phyloP scores from a whole-genome alignment of 2,888 invertebrate species.

The Rhimphoctona megacephalus region DNA sequence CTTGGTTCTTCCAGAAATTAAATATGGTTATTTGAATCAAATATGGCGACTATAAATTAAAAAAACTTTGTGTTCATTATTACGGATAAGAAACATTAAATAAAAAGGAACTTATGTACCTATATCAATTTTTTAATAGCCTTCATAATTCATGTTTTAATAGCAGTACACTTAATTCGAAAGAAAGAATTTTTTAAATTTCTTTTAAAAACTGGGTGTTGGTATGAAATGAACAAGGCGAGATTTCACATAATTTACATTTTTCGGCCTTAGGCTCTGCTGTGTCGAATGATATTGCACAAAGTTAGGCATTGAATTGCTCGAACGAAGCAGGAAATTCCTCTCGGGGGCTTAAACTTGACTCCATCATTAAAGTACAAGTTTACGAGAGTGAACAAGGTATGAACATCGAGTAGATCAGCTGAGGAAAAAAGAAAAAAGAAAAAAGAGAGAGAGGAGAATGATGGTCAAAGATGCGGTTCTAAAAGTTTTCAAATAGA shows the following conservation, averaged over 20 bases:
- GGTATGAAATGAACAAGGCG: not conserved
- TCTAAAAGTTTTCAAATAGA: conserved; percentile 33
- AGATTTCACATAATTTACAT: not conserved
- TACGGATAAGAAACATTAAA: not conserved
- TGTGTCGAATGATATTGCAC: not conserved
- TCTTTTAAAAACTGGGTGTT: not conserved
- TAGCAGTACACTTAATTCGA: not conserved
- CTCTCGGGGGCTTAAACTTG: conserved; percentile 45
- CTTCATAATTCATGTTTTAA: not conserved
- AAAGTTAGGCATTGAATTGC: conserved; percentile 43
- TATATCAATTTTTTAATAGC: not conserved
- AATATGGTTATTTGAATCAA: not conserved
- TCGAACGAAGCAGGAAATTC: conserved; percentile 18
- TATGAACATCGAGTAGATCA: not conserved
- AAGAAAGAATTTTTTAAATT: not conserved
- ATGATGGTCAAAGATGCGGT: conserved; percentile 21
- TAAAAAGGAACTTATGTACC: not conserved
- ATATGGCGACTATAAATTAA: not conserved
- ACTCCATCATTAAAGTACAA: conserved; percentile 45
- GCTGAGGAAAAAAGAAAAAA: not conserved
- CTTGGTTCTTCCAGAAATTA: not conserved
- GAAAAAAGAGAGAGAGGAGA: not conserved
- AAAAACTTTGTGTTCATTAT: not conserved
- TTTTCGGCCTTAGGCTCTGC: not conserved
- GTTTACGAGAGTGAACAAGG: conserved; percentile 27